Base-by-base conservation (phyloP, 1,140 invertebrate species). In the Calephelis nemesis region DNA sequence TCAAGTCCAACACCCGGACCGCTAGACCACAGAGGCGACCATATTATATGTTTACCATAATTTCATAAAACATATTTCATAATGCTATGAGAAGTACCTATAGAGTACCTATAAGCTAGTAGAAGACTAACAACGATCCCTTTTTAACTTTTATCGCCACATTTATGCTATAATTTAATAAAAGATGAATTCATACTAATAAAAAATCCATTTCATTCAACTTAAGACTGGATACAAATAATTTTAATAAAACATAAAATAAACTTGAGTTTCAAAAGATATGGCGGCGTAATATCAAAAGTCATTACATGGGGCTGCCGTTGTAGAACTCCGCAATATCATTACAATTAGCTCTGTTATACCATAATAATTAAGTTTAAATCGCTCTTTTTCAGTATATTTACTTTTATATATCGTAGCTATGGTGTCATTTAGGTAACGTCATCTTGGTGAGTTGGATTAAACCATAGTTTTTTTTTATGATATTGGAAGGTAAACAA, bases 161-260 rank as follows among this genome's bases (percentile, higher is more conserved):
- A 15, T 19, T 30, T 30, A 30, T 9, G 9, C 8, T 15, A 52
- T 3, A 52, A 19, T 10, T 52, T 15, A 19, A 15, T 19, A 1
- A 52, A 52, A 19, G 15, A 52, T 15, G 15, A 7, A 52, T 52
- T 15, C 15, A 52, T 52, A 8, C 15, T 9, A 19, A 19, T 19
- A 52, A 19, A 19, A 52, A 30, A 19, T 54, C 19, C 15, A 54
- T 54, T 54, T 54, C 5, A 54, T 54, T 19, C 15, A 19, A 9
- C 15, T 13, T 5, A 15, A 54, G 50, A 5, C 49, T 13, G n/a
- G 5, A 52, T n/a, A 54, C 15, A 10, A 54, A 52, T 52, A 54
- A 54, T 54, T 54, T 54, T 54, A 54, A 19, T 54, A 54, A 54
- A 54, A 54, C 50, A 54, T 30, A 4, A 54, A 54, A 54, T 54